phyloP scores from a whole-genome alignment of 2,797 vertebrate species.

The Sebastes itinus region DNA sequence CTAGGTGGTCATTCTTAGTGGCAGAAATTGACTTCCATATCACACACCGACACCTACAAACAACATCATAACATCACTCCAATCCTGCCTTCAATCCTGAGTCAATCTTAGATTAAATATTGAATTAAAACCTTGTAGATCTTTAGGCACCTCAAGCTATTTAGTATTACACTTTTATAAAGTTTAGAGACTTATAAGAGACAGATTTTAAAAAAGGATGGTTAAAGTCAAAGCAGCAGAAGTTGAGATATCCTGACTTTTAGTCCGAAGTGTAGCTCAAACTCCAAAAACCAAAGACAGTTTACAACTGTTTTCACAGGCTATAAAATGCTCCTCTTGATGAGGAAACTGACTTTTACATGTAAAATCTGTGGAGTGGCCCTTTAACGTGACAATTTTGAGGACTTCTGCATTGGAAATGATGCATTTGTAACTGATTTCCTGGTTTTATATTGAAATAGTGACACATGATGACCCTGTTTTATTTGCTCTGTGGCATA shows the following conservation, averaged over 20 bases:
- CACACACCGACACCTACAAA: neutral
- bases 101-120: neutral
- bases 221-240: too few relatives aligned
- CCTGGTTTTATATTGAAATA: neutral
- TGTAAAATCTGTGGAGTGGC: neutral
- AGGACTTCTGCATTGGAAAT: neutral
- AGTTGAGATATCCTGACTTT: neutral
- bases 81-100: neutral
- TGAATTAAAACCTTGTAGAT: neutral
- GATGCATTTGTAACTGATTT: neutral
- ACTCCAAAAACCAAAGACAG: neutral
- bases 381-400: neutral
- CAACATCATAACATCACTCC: neutral
- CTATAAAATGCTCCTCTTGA: neutral
- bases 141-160: neutral
- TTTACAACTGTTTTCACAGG: neutral
- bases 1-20: neutral
- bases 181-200: too few relatives aligned
- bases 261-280: neutral
- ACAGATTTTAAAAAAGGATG: too few relatives aligned
- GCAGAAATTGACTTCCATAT: neutral
- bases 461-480: neutral
- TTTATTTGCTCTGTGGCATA: neutral
- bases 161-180: neutral
- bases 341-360: neutral